Evolutionary conservation across 2,888 invertebrate genomes (phyloP), one percentile per base, ranked within the genome.

Genomic region (Pedicia rivosa): DNA sequence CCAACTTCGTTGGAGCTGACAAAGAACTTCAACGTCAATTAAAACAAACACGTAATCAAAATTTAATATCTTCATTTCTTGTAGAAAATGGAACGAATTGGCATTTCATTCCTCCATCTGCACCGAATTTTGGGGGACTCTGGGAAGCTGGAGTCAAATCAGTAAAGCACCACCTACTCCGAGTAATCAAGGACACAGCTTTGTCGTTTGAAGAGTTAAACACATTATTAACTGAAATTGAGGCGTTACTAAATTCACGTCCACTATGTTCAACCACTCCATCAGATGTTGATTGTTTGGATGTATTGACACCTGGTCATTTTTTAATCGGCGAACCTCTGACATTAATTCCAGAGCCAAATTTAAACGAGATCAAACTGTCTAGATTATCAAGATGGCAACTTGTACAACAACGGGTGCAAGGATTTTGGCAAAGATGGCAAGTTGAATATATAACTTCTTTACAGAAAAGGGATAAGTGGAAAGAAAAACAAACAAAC

Each of bases 71-170:
- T 6, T 19, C 10, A 13, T 25, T 31, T 17, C 14, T 8, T 10
- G 33, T 36, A n/a, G 16, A 22, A 26, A 15, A 25, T 10, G 10
- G 36, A 1, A 54, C 53, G 8, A 20, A 20, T 6, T 20, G 20
- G 52, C 41, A 49, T 20, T 56, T 53, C 27, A 50, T 44, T 30
- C 50, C 52, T 5, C 48, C 52, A 6, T 28, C 30, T 9, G 40
- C 50, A 7, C 48, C 51, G 2, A 49, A 54, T 39, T 50, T 48
- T 35, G 50, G 52, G 5, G 52, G 52, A 6, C 22, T 52, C 3
- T 51, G 50, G 48, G 53, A 55, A 39, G 43, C 48, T 4, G 47
- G 43, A 3, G 47, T 53, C 3, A 48, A 49, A n/a, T n/a, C n/a
- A 9, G 27, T 28, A 2, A 38, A 38, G 24, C 34, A 12, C 8